Base-by-base conservation (phyloP, 2,888 invertebrate genomes). In the Stomorhina lunata region DNA sequence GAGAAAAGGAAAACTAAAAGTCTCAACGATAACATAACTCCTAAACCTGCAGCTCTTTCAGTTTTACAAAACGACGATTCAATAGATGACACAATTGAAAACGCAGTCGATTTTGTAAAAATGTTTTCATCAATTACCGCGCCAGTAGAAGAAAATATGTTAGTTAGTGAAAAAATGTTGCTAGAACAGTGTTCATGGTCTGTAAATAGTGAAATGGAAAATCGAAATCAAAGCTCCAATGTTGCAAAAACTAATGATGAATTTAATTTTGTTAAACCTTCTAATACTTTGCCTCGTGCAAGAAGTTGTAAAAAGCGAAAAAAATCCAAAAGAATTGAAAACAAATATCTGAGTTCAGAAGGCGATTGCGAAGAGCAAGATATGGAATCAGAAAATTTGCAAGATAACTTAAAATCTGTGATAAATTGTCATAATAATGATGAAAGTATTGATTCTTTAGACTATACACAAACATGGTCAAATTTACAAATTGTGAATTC, bases 31-130 rank as follows among this genome's bases (percentile, higher is more conserved):
- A 4, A 3, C n/a, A n/a, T n/a, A 15, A 27, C n/a, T n/a, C n/a
- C n/a, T n/a, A 17, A 32, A 29, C 10, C 37, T 12, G 6, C 32
- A 6, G 4, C 29, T 9, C 7, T 27, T 27, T 29, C 63, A 15
- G 12, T 37, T n/a, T 10, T 43, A 27, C 5, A 27, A 4, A 59
- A 59, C 4, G 48, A 48, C 5, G 40, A 45, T 9, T 40, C 65
- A 12, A 9, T 15, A 29, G 65, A 55, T 10, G 43, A 32, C 4
- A 5, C 68, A 34, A 32, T 20, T 17, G 76, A 75, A 76, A 81
- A 73, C 20, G 82, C 82, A 0, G 61, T 82, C 1, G 82, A 82
- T 59, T 79, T 82, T 25, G 5, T 82, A 32, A 75, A 71, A 57
- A 66, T 45, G 2, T 79, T 72, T 50, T 37, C 72, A 17, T 6